phyloP scores from a whole-genome alignment of 2,113 vertebrate species.

The Eretmochelys imbricata region DNA sequence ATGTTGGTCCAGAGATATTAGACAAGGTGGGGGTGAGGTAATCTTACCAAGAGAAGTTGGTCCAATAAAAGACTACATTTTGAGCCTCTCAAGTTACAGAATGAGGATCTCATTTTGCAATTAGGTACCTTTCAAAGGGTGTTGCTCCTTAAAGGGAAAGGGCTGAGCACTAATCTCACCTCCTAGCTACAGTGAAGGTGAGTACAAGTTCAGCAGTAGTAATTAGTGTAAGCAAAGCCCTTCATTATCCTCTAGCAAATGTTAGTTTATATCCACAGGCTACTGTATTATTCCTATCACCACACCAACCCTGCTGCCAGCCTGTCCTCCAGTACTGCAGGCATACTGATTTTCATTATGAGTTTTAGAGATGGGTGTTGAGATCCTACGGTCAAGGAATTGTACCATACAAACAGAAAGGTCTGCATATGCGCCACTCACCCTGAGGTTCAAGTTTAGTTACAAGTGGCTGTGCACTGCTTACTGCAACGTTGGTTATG shows the following conservation, averaged over 20 bases:
- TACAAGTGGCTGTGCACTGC: slow-evolving; percentile 82
- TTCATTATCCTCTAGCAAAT: background rate
- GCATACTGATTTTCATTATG: background rate
- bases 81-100: background rate
- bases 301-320: no score
- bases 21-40: no score
- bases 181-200: background rate
- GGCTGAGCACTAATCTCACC: background rate
- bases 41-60: no score
- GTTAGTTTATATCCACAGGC: background rate
- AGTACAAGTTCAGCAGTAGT: background rate
- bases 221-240: background rate
- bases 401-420: rapidly evolving
- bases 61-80: no score
- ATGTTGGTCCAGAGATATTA: background rate
- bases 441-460: slow-evolving; percentile 83
- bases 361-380: rapidly evolving
- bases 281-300: background rate
- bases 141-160: background rate
- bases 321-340: no score
- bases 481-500: slow-evolving; percentile 61
- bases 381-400: rapidly evolving
- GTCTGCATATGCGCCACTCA: slow-evolving; percentile 38
- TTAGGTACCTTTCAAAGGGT: background rate
- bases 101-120: background rate